A percentile compares a stretch with the other conserved stretches of the same genome.
phyloP scores from a whole-genome alignment of 2,888 invertebrate genomes.

The Thymelicus acteon region DNA sequence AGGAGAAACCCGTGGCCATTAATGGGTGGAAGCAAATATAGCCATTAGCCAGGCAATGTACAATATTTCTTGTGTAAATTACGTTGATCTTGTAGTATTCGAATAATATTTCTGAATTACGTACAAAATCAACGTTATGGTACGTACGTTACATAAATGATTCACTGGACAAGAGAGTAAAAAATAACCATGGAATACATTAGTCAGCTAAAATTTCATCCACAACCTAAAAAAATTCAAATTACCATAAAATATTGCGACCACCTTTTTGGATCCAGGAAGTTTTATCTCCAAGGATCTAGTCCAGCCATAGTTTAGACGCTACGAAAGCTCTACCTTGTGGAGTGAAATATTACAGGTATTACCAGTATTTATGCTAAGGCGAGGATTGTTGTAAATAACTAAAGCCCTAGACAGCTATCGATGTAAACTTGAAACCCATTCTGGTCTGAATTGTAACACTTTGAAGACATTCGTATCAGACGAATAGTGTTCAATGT shows the following conservation, averaged over 20 bases:
- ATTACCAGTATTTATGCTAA: conserved; percentile 36
- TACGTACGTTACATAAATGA: too few species aligned
- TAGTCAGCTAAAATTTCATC: conserved; percentile 3
- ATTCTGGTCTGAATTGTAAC: conserved; percentile 36
- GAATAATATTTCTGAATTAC: too few species aligned
- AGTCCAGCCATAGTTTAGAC: conserved; percentile 31
- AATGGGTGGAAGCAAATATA: too few species aligned
- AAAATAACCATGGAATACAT: too few species aligned
- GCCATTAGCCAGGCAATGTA: too few species aligned
- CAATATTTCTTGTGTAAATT: too few species aligned
- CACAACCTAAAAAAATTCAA: conserved; percentile 17
- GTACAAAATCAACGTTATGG: too few species aligned
- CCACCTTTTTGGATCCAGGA: conserved; percentile 23
- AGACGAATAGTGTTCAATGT: conserved; percentile 33
- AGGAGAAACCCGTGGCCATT: too few species aligned
- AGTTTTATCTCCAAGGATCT: conserved; percentile 33
- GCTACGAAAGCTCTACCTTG: conserved; percentile 32
- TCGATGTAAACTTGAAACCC: conserved; percentile 36
- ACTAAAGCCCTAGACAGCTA: conserved; percentile 35
- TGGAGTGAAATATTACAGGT: conserved; percentile 34
- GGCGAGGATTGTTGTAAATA: conserved; percentile 33
- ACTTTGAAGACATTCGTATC: conserved; percentile 33
- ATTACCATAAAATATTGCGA: conserved; percentile 14
- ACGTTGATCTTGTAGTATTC: too few species aligned
- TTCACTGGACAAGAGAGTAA: too few species aligned